Base-by-base conservation (phyloP, 2,888 invertebrate species). In the Chrysolina oricalcia region DNA sequence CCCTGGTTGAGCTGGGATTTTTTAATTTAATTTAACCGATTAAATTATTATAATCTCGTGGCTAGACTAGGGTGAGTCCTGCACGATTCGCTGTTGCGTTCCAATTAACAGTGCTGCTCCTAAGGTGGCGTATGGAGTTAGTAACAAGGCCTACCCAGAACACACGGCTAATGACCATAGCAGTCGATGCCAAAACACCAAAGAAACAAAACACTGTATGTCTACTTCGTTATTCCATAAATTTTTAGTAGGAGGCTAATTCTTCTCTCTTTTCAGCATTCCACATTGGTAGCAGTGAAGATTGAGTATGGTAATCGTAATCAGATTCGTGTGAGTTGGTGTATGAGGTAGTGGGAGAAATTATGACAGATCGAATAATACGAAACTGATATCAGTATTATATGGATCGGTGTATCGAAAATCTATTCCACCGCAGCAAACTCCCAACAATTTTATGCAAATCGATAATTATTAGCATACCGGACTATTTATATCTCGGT, bases 401-500 rank as follows among this genome's bases (percentile, higher is more conserved):
- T 59, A 35, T 35, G 59, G 59, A 59, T 59, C n/a, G 35, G 23
- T 59, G 8, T 23, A 59, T 59, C 59, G 59, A 35, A 59, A 27
- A 59, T 27, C 59, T 59, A 59, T 59, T 59, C n/a, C 59, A 59
- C 27, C 17, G 15, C 59, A 59, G n/a, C 59, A 59, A 11, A 59
- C 35, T 59, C 35, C 59, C 59, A 59, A 27, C 59, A 59, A 35
- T 59, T 59, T 27, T 10, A 59, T 59, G 59, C 35, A 59, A 27
- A 59, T 59, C 59, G 2, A 59, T 21, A n/a, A 48, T 15, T 69
- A 69, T 53, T 43, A 50, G 69, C 69, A 40, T 64, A 64, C 69
- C 53, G 73, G 69, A 73, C 73, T 73, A 73, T 53, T 41, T 59
- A 59, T 59, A 56, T 59, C 59, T n/a, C 8, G 8, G 59, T 59